These are phyloP conservation scores for Piaya cayana DNA, from an alignment of 2,113 vertebrate genomes.

Conservation along the genomic window DNA sequence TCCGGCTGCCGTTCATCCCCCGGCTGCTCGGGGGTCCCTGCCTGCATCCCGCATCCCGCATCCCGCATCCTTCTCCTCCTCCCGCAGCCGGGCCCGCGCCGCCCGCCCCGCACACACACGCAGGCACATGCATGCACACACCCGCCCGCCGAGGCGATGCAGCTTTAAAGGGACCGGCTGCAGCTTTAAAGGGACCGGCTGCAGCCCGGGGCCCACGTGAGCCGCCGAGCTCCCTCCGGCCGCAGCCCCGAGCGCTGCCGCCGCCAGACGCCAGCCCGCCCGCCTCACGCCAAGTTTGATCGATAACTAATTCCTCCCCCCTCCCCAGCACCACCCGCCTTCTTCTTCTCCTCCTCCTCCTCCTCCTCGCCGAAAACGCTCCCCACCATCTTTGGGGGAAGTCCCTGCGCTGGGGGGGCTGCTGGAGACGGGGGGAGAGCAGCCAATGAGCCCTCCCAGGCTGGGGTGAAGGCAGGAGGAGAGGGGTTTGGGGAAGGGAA, in stretches of 20 bases:
- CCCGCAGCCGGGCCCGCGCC: neutral
- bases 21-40: too few relatives aligned
- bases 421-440: constrained; percentile 44
- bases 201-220: constrained; percentile 74
- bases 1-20: too few relatives aligned
- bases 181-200: constrained; percentile 67
- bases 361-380: constrained; percentile 67
- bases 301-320: constrained; percentile 79
- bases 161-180: constrained; percentile 67
- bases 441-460: constrained; percentile 71
- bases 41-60: neutral
- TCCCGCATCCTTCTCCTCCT: neutral
- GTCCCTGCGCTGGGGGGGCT: constrained; percentile 48
- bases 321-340: neutral
- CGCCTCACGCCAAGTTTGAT: constrained; percentile 91
- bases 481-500: neutral
- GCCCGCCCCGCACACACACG: neutral
- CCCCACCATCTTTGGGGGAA: constrained; percentile 85
- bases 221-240: constrained; percentile 74
- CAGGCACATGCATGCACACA: neutral
- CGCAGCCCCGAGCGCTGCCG: constrained; percentile 33
- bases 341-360: too few relatives aligned
- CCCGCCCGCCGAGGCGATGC: constrained; percentile 42
- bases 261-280: constrained; percentile 66
- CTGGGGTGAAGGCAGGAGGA: constrained; percentile 69